Evolutionary conservation across 2,797 vertebrate species (phyloP).

Genomic region (Hippoglossus hippoglossus): DNA sequence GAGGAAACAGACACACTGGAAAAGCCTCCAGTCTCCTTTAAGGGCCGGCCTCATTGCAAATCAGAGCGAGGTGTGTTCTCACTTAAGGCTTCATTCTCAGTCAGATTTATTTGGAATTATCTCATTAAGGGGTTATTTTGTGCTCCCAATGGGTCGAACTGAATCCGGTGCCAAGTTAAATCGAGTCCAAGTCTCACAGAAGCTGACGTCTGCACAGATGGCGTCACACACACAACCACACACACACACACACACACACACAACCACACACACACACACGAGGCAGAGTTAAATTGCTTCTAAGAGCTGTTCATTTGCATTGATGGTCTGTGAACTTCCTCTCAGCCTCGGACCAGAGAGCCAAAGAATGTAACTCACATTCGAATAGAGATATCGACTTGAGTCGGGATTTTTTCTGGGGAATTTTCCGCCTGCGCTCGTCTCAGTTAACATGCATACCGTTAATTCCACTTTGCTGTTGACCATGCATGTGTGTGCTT

Average conservation of each 20-base stretch:
- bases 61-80: not conserved
- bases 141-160: constrained; percentile 35
- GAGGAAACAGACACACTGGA: too few species aligned
- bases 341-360: constrained; percentile 43
- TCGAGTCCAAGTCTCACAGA: constrained; percentile 38
- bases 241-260: not conserved
- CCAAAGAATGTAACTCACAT: constrained; percentile 46
- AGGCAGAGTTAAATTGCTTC: constrained; percentile 57
- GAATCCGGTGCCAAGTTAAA: constrained; percentile 32
- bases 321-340: constrained; percentile 62
- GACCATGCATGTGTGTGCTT: constrained; percentile 8
- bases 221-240: not conserved
- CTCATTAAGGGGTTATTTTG: constrained; percentile 37
- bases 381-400: constrained; percentile 49
- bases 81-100: constrained; percentile 8
- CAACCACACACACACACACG: not conserved
- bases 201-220: constrained; percentile 50
- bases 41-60: not conserved
- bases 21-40: too few species aligned
- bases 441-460: constrained; percentile 9
- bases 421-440: constrained; percentile 8
- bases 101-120: constrained; percentile 44
- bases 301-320: constrained; percentile 68
- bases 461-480: constrained; percentile 39
- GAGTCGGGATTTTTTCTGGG: constrained; percentile 31